Percentiles rank a stretch among this genome's conserved stretches.
These are phyloP conservation scores for Acronicta aceris DNA, from an alignment of 2,888 invertebrate genomes.

Conservation along the genomic window DNA sequence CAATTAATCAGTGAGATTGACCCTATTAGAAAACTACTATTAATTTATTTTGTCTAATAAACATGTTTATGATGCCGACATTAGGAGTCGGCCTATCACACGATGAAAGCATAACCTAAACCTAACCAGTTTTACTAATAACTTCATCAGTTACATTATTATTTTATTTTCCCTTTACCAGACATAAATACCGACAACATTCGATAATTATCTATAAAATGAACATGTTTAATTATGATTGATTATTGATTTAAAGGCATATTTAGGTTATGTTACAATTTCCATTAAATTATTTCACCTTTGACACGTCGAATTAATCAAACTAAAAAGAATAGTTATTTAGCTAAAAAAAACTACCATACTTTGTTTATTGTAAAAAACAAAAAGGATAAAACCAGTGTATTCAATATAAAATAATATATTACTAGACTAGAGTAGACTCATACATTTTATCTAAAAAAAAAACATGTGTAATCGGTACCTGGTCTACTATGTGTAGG, in stretches of 20 bases:
- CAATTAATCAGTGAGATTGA: not conserved
- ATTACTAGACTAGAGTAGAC: too few relatives aligned
- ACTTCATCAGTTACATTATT: conserved; percentile 49
- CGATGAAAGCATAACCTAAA: conserved; percentile 13
- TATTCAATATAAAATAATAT: too few relatives aligned
- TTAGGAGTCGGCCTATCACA: conserved; percentile 24
- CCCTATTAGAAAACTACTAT: not conserved
- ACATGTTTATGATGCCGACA: conserved; percentile 39
- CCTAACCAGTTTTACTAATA: conserved; percentile 53
- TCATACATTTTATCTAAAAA: too few relatives aligned
- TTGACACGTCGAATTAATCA: not conserved
- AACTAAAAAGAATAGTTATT: too few relatives aligned
- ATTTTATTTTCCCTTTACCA: conserved; percentile 51
- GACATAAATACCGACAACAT: conserved; percentile 48
- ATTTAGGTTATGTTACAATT: conserved; percentile 28
- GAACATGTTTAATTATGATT: conserved; percentile 64
- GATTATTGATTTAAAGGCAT: conserved; percentile 43
- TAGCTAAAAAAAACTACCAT: too few relatives aligned
- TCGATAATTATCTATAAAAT: conserved; percentile 54
- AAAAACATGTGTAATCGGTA: too few relatives aligned
- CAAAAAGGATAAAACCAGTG: too few relatives aligned
- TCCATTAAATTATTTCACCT: too few relatives aligned
- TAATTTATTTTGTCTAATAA: conserved; percentile 24
- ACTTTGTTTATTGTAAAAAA: too few relatives aligned
- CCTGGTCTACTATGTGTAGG: too few relatives aligned